phyloP scores from a whole-genome alignment of 1,140 invertebrate species.

The Drosophila parabipectinata region DNA sequence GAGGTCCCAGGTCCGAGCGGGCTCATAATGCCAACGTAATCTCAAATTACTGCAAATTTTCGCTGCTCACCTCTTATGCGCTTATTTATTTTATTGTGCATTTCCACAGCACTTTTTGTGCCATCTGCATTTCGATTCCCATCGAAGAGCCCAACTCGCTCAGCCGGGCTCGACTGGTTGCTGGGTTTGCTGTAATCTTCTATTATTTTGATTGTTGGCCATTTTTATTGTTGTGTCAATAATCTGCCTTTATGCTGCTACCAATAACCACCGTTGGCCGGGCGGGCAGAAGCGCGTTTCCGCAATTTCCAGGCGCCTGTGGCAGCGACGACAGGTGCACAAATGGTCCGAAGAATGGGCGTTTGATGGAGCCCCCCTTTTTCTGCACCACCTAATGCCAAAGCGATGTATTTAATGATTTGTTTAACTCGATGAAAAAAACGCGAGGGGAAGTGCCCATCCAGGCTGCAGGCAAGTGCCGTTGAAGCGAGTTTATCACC shows the following conservation, averaged over 20 bases:
- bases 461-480: slow-evolving; percentile 38
- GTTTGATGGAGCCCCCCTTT: slow-evolving; percentile 26
- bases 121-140: slow-evolving; percentile 9
- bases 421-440: slow-evolving; percentile 33
- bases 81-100: slow-evolving; percentile 65
- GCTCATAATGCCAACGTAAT: slow-evolving; percentile 71
- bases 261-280: slow-evolving; percentile 36
- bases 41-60: slow-evolving; percentile 81
- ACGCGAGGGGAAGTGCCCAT: slow-evolving; percentile 29
- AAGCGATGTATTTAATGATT: slow-evolving; percentile 64
- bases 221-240: slow-evolving; percentile 71
- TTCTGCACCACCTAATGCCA: slow-evolving; percentile 7
- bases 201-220: slow-evolving; percentile 72
- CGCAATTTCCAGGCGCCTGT: slow-evolving; percentile 50
- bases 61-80: slow-evolving; percentile 62
- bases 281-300: slow-evolving; percentile 43
- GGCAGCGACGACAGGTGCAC: slow-evolving; percentile 47
- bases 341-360: slow-evolving; percentile 36
- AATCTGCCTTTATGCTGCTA: slow-evolving; percentile 58
- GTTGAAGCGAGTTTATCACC: slow-evolving; percentile 47
- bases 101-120: slow-evolving; percentile 55
- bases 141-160: slow-evolving; percentile 8
- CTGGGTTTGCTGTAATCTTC: slow-evolving; percentile 43
- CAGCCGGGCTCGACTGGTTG: slow-evolving; percentile 5
- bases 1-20: not conserved